Conservation (phyloP, 2,888 invertebrate species). For the Stenotaenia linearis region DNA sequence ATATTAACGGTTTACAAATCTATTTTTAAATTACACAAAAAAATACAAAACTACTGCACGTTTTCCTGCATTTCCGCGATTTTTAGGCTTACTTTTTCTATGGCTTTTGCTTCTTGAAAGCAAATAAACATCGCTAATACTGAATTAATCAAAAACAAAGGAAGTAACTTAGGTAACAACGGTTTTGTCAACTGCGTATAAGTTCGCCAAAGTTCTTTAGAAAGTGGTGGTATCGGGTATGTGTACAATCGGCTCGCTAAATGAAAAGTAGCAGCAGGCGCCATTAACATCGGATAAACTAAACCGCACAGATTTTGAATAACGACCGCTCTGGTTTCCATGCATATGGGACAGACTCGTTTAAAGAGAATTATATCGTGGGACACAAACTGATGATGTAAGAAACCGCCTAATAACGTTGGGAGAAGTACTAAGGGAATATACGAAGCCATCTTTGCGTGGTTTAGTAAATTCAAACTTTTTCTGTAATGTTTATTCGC, state of each 20-base stretch:
- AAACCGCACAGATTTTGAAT: conserved; percentile 30
- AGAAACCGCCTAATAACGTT: conserved; percentile 52
- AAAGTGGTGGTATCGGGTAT: conserved; percentile 33
- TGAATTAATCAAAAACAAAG: neutral
- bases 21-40: too few species aligned
- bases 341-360: conserved; percentile 31
- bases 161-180: neutral
- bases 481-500: conserved; percentile 61
- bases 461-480: conserved; percentile 56
- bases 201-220: conserved; percentile 1
- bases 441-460: conserved; percentile 58
- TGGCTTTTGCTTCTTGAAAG: neutral
- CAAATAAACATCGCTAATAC: neutral
- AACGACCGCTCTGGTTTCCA: conserved; percentile 28
- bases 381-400: conserved; percentile 47
- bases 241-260: conserved; percentile 10
- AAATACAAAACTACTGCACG: too few species aligned
- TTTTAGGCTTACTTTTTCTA: neutral
- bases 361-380: conserved; percentile 30
- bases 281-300: conserved; percentile 30
- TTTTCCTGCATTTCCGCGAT: neutral
- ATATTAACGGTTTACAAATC: too few species aligned
- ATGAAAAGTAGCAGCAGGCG: conserved; percentile 31
- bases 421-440: conserved; percentile 60
- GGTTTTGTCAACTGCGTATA: neutral